Conservation (phyloP, 2,888 invertebrate genomes). For the Drosophila formosana region DNA sequence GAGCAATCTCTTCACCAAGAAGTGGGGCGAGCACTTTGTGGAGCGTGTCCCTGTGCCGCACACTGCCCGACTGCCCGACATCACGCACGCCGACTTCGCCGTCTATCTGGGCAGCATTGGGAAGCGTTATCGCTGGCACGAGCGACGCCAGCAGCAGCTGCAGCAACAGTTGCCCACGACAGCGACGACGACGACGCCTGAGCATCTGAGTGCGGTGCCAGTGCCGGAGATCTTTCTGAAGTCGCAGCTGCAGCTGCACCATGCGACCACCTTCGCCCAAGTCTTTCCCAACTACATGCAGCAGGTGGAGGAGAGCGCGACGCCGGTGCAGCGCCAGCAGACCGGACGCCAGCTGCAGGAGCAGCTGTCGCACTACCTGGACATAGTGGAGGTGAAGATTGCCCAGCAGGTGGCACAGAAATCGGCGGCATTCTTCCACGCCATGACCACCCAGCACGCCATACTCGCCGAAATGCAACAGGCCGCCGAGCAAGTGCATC, state of each 20-base stretch:
- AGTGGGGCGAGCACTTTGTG: constrained; percentile 98
- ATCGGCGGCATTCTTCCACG: constrained; percentile 98
- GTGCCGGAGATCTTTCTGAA: constrained; percentile 95
- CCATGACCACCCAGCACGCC: constrained; percentile 98
- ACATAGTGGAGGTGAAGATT: constrained; percentile 91
- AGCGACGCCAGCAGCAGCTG: constrained; percentile 89
- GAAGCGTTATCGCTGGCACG: constrained; percentile 88
- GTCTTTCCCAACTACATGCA: constrained; percentile 91
- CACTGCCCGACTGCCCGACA: constrained; percentile 93
- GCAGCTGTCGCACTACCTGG: constrained; percentile 96
- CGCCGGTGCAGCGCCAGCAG: constrained; percentile 78
- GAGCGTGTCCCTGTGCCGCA: constrained; percentile 92
- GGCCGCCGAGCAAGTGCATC: constrained; percentile 91
- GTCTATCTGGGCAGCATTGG: constrained; percentile 93
- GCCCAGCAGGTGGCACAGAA: constrained; percentile 89
- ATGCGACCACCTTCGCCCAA: constrained; percentile 92
- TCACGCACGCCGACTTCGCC: constrained; percentile 94
- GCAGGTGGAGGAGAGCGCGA: constrained; percentile 32
- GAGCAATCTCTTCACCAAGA: constrained; percentile 96
- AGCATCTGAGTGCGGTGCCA: constrained; percentile 88
- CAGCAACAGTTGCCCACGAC: constrained; percentile 71
- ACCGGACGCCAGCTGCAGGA: constrained; percentile 92
- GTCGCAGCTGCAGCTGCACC: constrained; percentile 91
- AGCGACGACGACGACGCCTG: constrained; percentile 55
- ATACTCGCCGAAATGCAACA: constrained; percentile 97